A percentile compares a stretch with the other conserved stretches of the same genome.
Evolutionary conservation across 1,140 invertebrate species (phyloP).

Genomic region (Drosophila kikkawai): DNA sequence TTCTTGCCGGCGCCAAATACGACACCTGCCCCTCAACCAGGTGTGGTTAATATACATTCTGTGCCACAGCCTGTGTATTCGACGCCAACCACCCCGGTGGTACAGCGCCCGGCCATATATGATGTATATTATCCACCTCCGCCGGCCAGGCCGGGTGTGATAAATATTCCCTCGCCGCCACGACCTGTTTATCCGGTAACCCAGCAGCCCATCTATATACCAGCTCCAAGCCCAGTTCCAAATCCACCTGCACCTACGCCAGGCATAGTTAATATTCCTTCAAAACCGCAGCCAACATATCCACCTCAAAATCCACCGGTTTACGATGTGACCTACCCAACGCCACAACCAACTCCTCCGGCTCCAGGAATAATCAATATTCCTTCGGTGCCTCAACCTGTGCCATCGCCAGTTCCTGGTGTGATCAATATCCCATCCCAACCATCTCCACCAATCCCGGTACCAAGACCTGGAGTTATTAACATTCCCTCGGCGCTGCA

Average conservation of each 20-base stretch:
- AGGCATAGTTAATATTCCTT: conserved; percentile 87
- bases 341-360: conserved; percentile 9
- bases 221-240: conserved; percentile 17
- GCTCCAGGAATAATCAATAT: conserved; percentile 37
- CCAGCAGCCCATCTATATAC: conserved; percentile 36
- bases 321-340: conserved; percentile 63
- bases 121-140: conserved; percentile 85
- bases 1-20: conserved; percentile 86
- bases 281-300: conserved; percentile 8
- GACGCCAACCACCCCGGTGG: conserved; percentile 89
- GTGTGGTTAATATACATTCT: conserved; percentile 54
- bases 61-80: conserved; percentile 82
- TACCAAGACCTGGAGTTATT: conserved; percentile 17
- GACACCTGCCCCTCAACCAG: conserved; percentile 33
- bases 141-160: conserved; percentile 31
- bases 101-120: conserved; percentile 66
- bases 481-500: conserved; percentile 32
- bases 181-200: conserved; percentile 24
- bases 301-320: neutral
- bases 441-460: conserved; percentile 2
- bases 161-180: conserved; percentile 56
- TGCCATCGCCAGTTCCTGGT: conserved; percentile 27
- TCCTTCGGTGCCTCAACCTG: conserved; percentile 27
- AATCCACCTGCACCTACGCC: conserved; percentile 68
- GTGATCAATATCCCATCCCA: conserved; percentile 53